Evolutionary conservation across 1,140 invertebrate genomes (phyloP).

Genomic region (Zaprionus capensis): DNA sequence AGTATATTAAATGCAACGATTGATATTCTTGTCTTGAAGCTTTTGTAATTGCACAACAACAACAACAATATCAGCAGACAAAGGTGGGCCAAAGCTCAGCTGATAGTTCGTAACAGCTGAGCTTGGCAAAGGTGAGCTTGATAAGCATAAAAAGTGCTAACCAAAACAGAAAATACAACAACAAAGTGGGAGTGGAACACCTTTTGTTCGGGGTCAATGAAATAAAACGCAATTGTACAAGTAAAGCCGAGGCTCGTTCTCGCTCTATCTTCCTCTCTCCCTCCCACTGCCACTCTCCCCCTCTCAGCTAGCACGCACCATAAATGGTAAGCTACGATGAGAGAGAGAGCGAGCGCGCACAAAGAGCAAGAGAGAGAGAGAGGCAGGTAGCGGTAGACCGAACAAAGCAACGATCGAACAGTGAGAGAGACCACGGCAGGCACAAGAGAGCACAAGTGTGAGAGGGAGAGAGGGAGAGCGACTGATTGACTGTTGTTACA

Average conservation of each 20-base stretch:
- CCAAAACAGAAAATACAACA: constrained; percentile 24
- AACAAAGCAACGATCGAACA: constrained; percentile 1
- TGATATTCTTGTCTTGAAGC: constrained; percentile 3
- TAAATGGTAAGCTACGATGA: constrained; percentile 2
- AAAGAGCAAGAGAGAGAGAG: constrained; percentile 1
- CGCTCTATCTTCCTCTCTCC: neutral
- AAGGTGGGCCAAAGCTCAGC: constrained; percentile 13
- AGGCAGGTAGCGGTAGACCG: no score
- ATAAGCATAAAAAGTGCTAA: constrained; percentile 30
- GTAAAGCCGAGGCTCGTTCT: neutral
- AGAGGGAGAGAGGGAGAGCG: constrained; percentile 8
- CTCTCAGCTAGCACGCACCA: neutral
- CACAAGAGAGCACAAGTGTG: constrained; percentile 4
- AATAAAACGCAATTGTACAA: constrained; percentile 48
- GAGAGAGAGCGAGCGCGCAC: constrained; percentile 15
- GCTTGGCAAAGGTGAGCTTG: constrained; percentile 9
- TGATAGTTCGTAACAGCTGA: constrained; percentile 7
- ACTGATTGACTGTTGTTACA: constrained; percentile 40
- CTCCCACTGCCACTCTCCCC: neutral
- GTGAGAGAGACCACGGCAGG: neutral
- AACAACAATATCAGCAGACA: neutral
- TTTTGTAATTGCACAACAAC: neutral
- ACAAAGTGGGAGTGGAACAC: constrained; percentile 9
- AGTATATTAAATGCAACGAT: neutral
- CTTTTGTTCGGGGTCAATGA: constrained; percentile 39